These are phyloP conservation scores for Leptinotarsa texana DNA, from an alignment of 1,140 invertebrate genomes.

Conservation along the genomic window DNA sequence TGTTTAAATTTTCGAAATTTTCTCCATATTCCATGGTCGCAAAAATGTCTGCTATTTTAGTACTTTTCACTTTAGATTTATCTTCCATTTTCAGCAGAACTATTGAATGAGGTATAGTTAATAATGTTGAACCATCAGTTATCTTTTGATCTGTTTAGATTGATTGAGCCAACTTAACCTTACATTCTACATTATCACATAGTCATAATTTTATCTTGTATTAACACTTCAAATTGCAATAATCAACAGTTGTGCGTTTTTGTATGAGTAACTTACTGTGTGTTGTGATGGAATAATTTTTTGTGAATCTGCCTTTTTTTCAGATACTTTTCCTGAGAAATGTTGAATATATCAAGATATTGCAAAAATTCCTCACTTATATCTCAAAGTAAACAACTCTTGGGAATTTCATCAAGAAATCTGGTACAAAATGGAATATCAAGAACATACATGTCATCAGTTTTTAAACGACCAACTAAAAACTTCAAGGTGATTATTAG, in stretches of 20 bases:
- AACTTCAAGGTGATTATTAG: conserved; percentile 1
- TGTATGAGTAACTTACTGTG: too few species aligned
- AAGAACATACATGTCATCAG: conserved; percentile 30
- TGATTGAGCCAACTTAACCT: conserved; percentile 3
- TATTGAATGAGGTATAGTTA: too few species aligned
- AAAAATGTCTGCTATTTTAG: conserved; percentile 34
- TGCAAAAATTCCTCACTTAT: conserved; percentile 29
- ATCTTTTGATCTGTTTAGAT: background rate
- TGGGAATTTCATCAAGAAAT: conserved; percentile 18
- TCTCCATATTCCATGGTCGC: conserved; percentile 43
- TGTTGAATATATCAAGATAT: conserved; percentile 34
- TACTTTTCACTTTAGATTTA: conserved; percentile 2
- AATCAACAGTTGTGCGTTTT: too few species aligned
- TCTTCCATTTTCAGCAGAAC: background rate
- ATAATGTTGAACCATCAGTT: too few species aligned
- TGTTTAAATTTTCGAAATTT: conserved; percentile 32
- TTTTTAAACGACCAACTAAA: conserved; percentile 28
- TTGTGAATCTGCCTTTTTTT: too few species aligned
- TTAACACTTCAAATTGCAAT: background rate
- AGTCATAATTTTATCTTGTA: background rate
- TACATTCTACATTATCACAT: background rate
- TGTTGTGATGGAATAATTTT: too few species aligned
- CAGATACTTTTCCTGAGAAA: conserved; percentile 1
- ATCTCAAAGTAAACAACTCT: conserved; percentile 24
- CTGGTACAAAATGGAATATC: conserved; percentile 23